Base-by-base conservation (phyloP, 2,797 vertebrate species). In the Microctenopoma lineatum region DNA sequence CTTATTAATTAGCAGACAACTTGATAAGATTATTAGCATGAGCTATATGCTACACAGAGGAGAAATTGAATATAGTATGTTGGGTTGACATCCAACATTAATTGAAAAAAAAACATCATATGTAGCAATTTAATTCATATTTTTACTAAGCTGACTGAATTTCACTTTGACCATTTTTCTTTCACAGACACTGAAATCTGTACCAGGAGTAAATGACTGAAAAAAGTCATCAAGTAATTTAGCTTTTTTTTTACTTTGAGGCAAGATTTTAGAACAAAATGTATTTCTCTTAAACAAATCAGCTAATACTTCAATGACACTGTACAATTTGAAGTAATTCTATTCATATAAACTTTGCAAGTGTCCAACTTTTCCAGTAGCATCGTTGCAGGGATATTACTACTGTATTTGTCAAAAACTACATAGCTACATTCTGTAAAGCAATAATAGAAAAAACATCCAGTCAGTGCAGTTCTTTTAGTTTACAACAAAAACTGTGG, bases 361-460 rank as follows among this genome's bases (percentile, higher is more conserved):
- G 55, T 54, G 44, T 36, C 75, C 67, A 59, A 63, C 77, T 79
- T 83, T 71, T 38, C 60, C 59, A 70, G 87, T 88, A 87, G 88
- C 88, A 82, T 70, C 34, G 66, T 64, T 74, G 74, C 89, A 89
- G 84, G 84, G 89, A 90, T 82, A 42, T 76, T 66, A 54, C 76
- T 75, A 74, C 62, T 58, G 42, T 73, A 72, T 67, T 54, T 77
- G 52, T 77, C 52, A 76, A 66, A 74, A 72, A 71, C 61, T 12
- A 38, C 4, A 41, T 60, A 73, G 47, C 60, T 73, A 75, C 70
- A 76, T 89, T 89, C 83, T 84, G 65, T 80, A 74, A 93, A 93
- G 92, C 92, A 94, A 94, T 94, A 94, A 92, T 80, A 55, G 77
- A 45, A 59, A 36, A 75, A 68, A 25, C 75, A 75, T 75, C 59